These are phyloP conservation scores for Enteromius afrohamiltoni DNA, from an alignment of 2,797 vertebrate genomes.

Conservation along the genomic window DNA sequence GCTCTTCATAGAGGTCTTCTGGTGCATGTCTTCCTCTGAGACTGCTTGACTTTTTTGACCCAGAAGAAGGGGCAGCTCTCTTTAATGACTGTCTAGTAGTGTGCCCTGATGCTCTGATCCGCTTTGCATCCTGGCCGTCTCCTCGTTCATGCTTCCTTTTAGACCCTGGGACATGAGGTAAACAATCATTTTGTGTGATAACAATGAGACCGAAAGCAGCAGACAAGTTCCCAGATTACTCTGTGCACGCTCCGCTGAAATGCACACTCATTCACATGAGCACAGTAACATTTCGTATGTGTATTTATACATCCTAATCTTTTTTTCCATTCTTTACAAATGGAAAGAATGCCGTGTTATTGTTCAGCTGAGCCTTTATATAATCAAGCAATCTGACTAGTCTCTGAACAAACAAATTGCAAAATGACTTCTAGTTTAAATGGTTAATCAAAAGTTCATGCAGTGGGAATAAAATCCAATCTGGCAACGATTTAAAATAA, in stretches of 20 bases:
- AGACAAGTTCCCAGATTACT: background rate
- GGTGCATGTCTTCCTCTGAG: conserved; percentile 79
- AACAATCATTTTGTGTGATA: background rate
- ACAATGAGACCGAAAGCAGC: background rate
- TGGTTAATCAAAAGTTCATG: background rate
- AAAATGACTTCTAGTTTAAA: background rate
- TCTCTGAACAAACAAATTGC: background rate
- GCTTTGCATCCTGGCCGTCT: conserved; percentile 85
- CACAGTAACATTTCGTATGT: background rate
- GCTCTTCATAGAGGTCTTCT: conserved; percentile 90
- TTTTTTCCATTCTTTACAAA: background rate
- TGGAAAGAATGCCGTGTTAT: background rate
- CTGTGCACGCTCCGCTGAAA: background rate
- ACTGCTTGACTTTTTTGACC: conserved; percentile 77
- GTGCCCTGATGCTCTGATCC: conserved; percentile 86
- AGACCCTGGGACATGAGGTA: conserved; percentile 75
- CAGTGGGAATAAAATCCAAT: background rate
- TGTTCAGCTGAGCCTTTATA: background rate
- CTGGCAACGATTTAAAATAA: background rate
- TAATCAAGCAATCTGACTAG: background rate
- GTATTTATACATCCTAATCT: background rate
- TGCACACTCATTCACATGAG: background rate
- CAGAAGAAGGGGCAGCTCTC: conserved; percentile 80
- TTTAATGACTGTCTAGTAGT: conserved; percentile 82
- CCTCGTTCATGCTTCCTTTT: conserved; percentile 92